Conservation (phyloP, 2,113 vertebrate species). For the Dicentrarchus labrax region DNA sequence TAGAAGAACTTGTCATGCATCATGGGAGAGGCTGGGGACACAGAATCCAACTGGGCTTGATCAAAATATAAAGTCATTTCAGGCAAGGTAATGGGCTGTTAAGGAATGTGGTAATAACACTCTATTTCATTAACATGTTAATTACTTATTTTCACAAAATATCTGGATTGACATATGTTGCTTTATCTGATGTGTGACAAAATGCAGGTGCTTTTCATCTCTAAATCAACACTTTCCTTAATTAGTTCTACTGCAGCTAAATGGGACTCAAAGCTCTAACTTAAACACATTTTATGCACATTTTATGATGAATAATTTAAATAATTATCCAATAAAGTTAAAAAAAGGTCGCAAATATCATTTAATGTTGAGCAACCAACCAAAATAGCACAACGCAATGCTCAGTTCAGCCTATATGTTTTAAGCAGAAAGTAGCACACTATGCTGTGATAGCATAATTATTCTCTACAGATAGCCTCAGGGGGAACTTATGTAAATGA, state of each 20-base stretch:
- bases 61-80: conserved; percentile 10
- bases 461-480: background rate
- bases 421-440: conserved; percentile 7
- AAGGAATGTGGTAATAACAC: conserved; percentile 42
- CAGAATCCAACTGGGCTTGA: no score
- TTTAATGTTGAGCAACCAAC: background rate
- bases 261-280: background rate
- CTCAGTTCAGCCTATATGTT: background rate
- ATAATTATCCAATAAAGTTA: background rate
- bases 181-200: conserved; percentile 26
- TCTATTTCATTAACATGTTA: conserved; percentile 47
- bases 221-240: conserved; percentile 17
- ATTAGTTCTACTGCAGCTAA: background rate
- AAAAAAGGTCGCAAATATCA: background rate
- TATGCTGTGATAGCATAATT: conserved; percentile 1
- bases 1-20: no score
- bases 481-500: conserved; percentile 19
- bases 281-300: background rate
- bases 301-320: background rate
- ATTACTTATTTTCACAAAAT: conserved; percentile 28
- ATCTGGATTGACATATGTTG: conserved; percentile 39
- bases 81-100: conserved; percentile 43
- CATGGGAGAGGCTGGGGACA: no score
- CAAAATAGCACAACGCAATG: conserved; percentile 5
- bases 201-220: conserved; percentile 14